A percentile compares a stretch with the other conserved stretches of the same genome.
Conservation (phyloP, 1,140 invertebrate genomes). For the Rhyzopertha dominica region DNA sequence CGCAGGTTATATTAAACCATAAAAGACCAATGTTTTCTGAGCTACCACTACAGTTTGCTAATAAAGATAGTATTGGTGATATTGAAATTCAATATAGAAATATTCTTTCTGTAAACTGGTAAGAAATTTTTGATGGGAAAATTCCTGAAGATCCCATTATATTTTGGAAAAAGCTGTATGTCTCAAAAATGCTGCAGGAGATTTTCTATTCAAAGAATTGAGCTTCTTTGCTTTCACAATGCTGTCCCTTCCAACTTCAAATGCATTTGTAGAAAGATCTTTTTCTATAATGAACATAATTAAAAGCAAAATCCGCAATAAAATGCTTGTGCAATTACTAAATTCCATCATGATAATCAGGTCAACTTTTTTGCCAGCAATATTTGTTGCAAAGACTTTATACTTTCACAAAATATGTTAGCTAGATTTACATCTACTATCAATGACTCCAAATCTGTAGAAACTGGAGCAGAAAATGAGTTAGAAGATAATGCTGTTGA, state of each 20-base stretch:
- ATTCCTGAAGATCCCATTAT: slow-evolving; percentile 13
- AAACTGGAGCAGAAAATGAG: too few species aligned
- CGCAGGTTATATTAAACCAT: slow-evolving; percentile 16
- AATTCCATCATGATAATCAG: slow-evolving; percentile 15
- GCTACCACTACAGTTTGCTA: slow-evolving; percentile 7
- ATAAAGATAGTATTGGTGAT: slow-evolving; percentile 3
- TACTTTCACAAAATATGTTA: slow-evolving; percentile 7
- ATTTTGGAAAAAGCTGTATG: slow-evolving; percentile 17
- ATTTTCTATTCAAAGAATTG: slow-evolving; percentile 13
- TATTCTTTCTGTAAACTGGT: slow-evolving; percentile 15
- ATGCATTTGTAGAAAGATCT: slow-evolving; percentile 12
- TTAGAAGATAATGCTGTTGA: too few species aligned
- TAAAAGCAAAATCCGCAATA: slow-evolving; percentile 19
- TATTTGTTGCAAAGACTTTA: slow-evolving; percentile 13
- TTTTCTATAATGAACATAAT: slow-evolving; percentile 21
- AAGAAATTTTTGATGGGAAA: slow-evolving; percentile 10
- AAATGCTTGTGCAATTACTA: slow-evolving; percentile 14
- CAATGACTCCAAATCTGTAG: too few species aligned
- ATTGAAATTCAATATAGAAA: slow-evolving; percentile 19
- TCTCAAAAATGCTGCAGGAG: slow-evolving; percentile 19
- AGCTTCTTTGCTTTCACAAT: slow-evolving; percentile 15
- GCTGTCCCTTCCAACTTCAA: slow-evolving; percentile 12
- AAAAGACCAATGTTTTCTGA: slow-evolving; percentile 12
- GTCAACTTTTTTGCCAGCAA: slow-evolving; percentile 13
- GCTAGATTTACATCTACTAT: slow-evolving; percentile 9